Conservation (phyloP, 92 coral and sea anemone species). For the Muricea muricata region DNA sequence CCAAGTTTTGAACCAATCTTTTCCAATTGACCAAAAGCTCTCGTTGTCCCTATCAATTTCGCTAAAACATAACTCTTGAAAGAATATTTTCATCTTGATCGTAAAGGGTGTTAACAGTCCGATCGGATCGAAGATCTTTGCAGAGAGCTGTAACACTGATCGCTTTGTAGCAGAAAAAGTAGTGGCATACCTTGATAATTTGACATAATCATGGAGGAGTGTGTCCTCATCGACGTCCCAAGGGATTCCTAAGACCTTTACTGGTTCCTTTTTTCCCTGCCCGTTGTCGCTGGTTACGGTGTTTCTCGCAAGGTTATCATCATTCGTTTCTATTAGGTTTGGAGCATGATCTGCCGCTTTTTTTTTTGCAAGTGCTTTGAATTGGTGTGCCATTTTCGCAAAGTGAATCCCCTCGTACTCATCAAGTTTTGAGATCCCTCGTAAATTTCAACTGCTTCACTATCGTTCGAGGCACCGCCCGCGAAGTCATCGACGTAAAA, state of each 20-base stretch:
- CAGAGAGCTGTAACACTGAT: conserved; percentile 14
- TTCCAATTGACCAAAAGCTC: conserved; percentile 20
- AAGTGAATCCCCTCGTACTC: conserved; percentile 34
- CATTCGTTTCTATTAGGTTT: not conserved
- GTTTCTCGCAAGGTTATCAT: not conserved
- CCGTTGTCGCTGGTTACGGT: not conserved
- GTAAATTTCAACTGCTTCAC: conserved; percentile 34
- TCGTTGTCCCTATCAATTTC: conserved; percentile 11
- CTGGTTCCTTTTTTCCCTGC: too few species aligned
- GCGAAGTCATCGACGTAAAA: conserved; percentile 46
- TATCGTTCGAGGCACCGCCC: conserved; percentile 22
- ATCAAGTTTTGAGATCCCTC: conserved; percentile 23
- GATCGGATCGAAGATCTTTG: conserved; percentile 25
- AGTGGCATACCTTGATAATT: not conserved
- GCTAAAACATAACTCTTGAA: conserved; percentile 17
- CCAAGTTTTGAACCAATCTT: not conserved
- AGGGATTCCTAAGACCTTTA: conserved; percentile 13
- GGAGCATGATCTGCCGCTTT: not conserved
- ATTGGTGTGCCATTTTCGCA: conserved; percentile 51
- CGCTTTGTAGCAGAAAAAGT: conserved; percentile 15
- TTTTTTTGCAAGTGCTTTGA: conserved; percentile 14
- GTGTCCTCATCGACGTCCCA: conserved; percentile 25
- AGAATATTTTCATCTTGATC: conserved; percentile 25
- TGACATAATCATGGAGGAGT: conserved; percentile 4
- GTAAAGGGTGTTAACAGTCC: conserved; percentile 32